Base-by-base conservation (phyloP, 2,113 vertebrate genomes). In the Chaetodon trifascialis region DNA sequence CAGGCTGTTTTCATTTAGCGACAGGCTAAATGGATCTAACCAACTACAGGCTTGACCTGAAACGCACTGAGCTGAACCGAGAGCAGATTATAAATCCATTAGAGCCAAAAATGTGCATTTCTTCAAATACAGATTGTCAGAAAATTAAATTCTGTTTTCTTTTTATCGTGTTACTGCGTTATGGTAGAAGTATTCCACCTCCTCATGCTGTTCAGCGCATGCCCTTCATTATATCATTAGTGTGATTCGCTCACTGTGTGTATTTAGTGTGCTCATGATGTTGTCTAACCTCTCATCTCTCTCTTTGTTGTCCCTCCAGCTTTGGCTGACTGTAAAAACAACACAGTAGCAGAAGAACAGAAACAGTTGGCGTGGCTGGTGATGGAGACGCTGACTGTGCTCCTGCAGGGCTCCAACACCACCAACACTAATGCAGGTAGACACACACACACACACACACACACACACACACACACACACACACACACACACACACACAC, bases 401-500 rank as follows among this genome's bases (percentile, higher is more conserved):
- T 99, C 1, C 96, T 99, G 71, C 98, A 99, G 88, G 97, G 97
- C 77, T 99, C 98, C 73, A 98, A 98, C 94, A 99, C 97, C 78
- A 99, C 98, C 84, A 98, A 92, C 91, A 82, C 74, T 3, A 94
- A 90, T 1, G 89, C 91, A 79, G 88, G 88, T 91, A 76, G 78
- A 47, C 42, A 58, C 51, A 44, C 75, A 46, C 46, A 58, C 56
- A 51, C 14, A 46, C n/a, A 59, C 55, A 38, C 17, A 7, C 36
- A 71, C 36, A 36, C 17, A 19, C 0, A 9, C 17, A 54, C 16
- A 38, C 51, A 47, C 42, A 58, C 51, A 44, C 75, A 46, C 46
- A 58, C n/a, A 47, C 42, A 58, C 51, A 44, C 75, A 46, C 46
- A 58, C 17, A 21, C 0, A 9, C 17, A 54, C 16, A 38, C 30